These are phyloP conservation scores for Grantiella picta DNA, from an alignment of 2,113 vertebrate genomes.

Conservation along the genomic window DNA sequence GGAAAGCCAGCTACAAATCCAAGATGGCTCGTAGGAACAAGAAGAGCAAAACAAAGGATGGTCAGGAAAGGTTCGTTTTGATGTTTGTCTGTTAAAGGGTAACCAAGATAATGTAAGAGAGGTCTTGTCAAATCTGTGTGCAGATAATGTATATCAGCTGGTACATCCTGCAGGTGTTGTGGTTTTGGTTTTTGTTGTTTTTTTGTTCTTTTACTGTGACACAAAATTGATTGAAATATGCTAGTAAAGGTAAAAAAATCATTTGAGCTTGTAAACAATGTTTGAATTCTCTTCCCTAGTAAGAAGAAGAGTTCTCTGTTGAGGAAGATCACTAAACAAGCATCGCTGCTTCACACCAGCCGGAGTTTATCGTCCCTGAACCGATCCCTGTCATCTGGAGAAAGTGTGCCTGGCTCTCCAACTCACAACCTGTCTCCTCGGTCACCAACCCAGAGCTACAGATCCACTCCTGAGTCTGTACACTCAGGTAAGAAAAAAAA, in stretches of 20 bases:
- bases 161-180: neutral
- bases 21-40: conserved; percentile 97
- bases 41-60: conserved; percentile 88
- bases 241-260: neutral
- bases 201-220: neutral
- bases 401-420: conserved; percentile 92
- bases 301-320: conserved; percentile 92
- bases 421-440: conserved; percentile 93
- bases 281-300: conserved; percentile 60
- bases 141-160: neutral
- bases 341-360: conserved; percentile 92
- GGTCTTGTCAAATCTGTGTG: neutral
- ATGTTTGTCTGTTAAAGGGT: neutral
- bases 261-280: neutral
- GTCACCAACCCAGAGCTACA: conserved; percentile 91
- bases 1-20: conserved; percentile 87
- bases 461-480: conserved; percentile 84
- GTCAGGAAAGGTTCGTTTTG: conserved; percentile 86
- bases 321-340: conserved; percentile 94
- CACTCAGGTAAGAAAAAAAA: conserved; percentile 83
- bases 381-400: conserved; percentile 93
- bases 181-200: too few relatives aligned
- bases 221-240: neutral
- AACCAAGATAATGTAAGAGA: neutral
- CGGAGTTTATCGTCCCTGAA: conserved; percentile 93